Conservation (phyloP, 2,797 vertebrate species). For the Sarcoramphus papa region DNA sequence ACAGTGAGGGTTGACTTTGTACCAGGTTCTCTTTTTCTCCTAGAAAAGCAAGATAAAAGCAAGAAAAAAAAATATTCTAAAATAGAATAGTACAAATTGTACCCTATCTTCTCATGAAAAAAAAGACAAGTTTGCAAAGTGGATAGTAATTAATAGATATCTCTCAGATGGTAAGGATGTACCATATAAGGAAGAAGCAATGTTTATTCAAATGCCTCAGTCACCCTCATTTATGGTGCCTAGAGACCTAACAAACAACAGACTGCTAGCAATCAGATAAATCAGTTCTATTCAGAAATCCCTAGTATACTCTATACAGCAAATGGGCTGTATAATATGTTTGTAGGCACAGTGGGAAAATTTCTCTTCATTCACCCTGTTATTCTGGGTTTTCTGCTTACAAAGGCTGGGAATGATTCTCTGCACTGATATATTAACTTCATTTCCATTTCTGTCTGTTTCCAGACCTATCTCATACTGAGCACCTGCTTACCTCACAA, state of each 20-base stretch:
- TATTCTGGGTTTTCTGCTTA: background rate
- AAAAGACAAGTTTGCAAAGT: background rate
- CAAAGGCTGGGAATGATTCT: background rate
- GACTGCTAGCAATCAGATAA: background rate
- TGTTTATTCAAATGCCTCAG: constrained; percentile 21
- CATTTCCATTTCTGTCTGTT: background rate
- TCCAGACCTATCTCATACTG: background rate
- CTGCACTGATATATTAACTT: background rate
- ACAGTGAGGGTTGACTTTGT: background rate
- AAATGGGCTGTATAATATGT: background rate
- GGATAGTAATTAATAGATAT: constrained; percentile 26
- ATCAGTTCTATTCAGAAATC: background rate
- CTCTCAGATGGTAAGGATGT: background rate
- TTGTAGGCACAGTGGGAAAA: background rate
- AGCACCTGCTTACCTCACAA: background rate
- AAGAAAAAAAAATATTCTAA: background rate
- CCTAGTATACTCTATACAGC: background rate
- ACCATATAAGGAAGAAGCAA: constrained; percentile 39
- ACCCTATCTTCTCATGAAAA: background rate
- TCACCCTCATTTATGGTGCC: constrained; percentile 32
- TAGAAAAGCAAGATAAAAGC: background rate
- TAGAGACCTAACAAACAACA: constrained; percentile 60
- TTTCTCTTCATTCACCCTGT: background rate
- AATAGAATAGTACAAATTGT: background rate
- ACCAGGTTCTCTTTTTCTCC: background rate